A percentile compares a stretch with the other conserved stretches of the same genome.
These are phyloP conservation scores for Nettapus auritus DNA, from an alignment of 2,113 vertebrate species.

Conservation along the genomic window DNA sequence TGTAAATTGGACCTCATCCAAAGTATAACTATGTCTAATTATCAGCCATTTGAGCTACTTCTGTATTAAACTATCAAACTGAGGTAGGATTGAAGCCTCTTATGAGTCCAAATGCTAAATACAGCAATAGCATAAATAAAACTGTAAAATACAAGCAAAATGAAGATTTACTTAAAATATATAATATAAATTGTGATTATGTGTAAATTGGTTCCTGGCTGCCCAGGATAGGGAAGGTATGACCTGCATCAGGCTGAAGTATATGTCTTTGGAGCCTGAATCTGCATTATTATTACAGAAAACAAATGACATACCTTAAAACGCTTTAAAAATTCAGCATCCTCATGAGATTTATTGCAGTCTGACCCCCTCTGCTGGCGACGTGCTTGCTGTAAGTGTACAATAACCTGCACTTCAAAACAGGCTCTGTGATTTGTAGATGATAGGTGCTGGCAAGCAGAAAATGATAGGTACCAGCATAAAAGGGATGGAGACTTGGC, in stretches of 20 bases:
- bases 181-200: not conserved
- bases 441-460: not conserved
- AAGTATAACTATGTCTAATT: not conserved
- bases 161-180: slow-evolving; percentile 10
- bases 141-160: not conserved
- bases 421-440: rapidly evolving
- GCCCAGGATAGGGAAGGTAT: not conserved
- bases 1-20: not conserved
- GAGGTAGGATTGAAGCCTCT: not conserved
- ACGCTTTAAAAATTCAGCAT: not conserved
- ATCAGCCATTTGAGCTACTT: not conserved
- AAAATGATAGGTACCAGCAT: not conserved
- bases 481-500: not conserved
- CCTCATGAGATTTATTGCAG: not conserved
- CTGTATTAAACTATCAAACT: not conserved
- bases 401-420: not conserved
- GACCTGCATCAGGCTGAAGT: not conserved
- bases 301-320: not conserved
- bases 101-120: not conserved
- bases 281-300: not conserved
- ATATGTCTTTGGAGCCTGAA: not conserved
- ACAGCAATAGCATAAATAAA: not conserved
- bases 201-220: not conserved
- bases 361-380: slow-evolving; percentile 49
- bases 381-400: not conserved